Evolutionary conservation across 2,888 invertebrate species (phyloP).

Genomic region (Urechis unicinctus): DNA sequence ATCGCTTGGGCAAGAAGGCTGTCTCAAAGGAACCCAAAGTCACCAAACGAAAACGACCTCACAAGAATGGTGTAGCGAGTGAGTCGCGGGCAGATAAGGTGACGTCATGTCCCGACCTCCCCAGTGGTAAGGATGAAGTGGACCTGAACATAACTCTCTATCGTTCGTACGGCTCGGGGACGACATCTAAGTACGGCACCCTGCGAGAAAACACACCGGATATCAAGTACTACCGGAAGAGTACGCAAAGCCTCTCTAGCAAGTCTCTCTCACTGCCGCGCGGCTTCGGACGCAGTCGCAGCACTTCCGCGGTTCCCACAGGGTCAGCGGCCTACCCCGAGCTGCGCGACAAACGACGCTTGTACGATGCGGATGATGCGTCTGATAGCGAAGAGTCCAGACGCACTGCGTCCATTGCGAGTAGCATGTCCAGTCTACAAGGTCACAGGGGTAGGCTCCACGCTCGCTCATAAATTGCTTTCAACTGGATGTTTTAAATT

Average conservation of each 20-base stretch:
- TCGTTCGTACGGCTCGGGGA: constrained; percentile 7
- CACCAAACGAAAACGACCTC: no score
- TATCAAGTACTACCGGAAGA: constrained; percentile 10
- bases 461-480: no score
- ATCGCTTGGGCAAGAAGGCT: no score
- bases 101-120: constrained; percentile 11
- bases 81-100: constrained; percentile 23
- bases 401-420: no score
- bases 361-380: no score
- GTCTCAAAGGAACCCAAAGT: no score
- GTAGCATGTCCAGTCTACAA: no score
- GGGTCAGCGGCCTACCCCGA: not conserved
- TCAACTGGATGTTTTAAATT: no score
- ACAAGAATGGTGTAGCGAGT: no score
- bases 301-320: not conserved
- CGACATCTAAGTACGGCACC: not conserved
- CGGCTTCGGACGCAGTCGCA: constrained; percentile 3
- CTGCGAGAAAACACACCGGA: constrained; percentile 5
- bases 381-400: no score
- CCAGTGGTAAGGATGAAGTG: constrained; percentile 8
- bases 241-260: constrained; percentile 1
- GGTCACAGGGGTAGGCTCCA: no score
- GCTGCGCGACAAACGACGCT: no score
- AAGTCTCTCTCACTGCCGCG: not conserved
- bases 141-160: constrained; percentile 14